These are phyloP conservation scores for Griposia aprilina DNA, from an alignment of 2,888 invertebrate species.

Conservation along the genomic window DNA sequence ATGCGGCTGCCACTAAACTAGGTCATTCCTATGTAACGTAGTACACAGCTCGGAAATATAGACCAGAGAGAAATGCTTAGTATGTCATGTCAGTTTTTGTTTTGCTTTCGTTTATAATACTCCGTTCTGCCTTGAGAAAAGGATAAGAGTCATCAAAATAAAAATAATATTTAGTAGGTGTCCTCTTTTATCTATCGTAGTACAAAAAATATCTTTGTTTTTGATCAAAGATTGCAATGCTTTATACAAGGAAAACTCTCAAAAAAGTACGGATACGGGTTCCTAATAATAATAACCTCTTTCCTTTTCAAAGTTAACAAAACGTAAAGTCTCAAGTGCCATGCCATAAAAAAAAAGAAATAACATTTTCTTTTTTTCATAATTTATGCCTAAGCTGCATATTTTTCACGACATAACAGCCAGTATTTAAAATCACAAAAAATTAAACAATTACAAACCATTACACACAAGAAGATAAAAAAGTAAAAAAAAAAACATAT, in stretches of 20 bases:
- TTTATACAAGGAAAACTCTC: neutral
- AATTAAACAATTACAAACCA: no score
- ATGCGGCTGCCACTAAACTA: constrained; percentile 68
- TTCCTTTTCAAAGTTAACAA: constrained; percentile 1
- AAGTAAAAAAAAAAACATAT: no score
- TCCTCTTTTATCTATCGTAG: neutral
- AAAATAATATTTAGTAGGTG: neutral
- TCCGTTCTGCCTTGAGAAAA: neutral
- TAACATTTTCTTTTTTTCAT: neutral
- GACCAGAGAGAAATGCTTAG: constrained; percentile 46
- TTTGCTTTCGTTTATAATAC: constrained; percentile 17
- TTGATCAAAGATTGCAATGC: constrained; percentile 1
- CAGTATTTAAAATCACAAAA: neutral
- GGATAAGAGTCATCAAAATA: neutral
- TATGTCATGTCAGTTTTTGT: constrained; percentile 34
- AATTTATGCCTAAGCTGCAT: neutral
- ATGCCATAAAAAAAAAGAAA: neutral
- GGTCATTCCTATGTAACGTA: constrained; percentile 68
- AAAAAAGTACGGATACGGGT: constrained; percentile 12
- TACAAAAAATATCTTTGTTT: neutral
- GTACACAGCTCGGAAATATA: constrained; percentile 45
- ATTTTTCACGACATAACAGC: neutral
- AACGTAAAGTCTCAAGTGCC: neutral
- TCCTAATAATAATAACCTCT: neutral
- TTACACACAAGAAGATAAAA: neutral